These are phyloP conservation scores for Osmerus mordax DNA, from an alignment of 2,113 vertebrate genomes.

Conservation along the genomic window DNA sequence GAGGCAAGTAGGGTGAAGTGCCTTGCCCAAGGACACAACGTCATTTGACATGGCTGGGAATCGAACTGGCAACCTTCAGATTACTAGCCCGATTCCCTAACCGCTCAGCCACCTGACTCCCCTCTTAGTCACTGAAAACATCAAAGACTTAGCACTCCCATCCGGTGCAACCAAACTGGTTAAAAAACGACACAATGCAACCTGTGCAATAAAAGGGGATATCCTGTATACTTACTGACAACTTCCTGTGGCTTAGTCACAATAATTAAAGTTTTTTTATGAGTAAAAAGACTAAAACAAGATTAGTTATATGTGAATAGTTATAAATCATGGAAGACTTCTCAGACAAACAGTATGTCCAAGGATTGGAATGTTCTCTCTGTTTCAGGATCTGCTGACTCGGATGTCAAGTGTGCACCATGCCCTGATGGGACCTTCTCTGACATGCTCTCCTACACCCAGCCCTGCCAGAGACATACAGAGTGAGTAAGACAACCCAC, in stretches of 20 bases:
- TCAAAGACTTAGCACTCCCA: too few relatives aligned
- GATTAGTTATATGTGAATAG: neutral
- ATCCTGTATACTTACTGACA: neutral
- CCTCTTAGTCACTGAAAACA: too few relatives aligned
- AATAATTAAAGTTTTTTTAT: neutral
- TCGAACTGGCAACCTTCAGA: too few relatives aligned
- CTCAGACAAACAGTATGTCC: neutral
- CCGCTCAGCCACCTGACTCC: too few relatives aligned
- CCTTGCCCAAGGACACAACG: too few relatives aligned
- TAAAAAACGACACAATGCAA: too few relatives aligned
- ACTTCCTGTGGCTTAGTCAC: neutral
- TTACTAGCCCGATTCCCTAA: too few relatives aligned
- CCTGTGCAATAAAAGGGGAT: too few relatives aligned
- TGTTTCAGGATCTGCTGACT: slow-evolving; percentile 44
- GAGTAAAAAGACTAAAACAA: neutral
- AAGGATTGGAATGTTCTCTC: slow-evolving; percentile 16
- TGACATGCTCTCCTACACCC: slow-evolving; percentile 14
- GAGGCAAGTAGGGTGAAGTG: too few relatives aligned
- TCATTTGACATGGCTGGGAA: too few relatives aligned
- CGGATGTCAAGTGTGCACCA: slow-evolving; percentile 40
- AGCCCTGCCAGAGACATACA: slow-evolving; percentile 56
- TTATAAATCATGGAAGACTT: neutral
- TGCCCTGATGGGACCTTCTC: slow-evolving; percentile 62
- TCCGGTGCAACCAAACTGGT: too few relatives aligned
- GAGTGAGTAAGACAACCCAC: slow-evolving; percentile 43